A percentile compares a stretch with the other conserved stretches of the same genome.
Evolutionary conservation across 2,797 vertebrate species (phyloP).

Genomic region (Enteromius treurensis): DNA sequence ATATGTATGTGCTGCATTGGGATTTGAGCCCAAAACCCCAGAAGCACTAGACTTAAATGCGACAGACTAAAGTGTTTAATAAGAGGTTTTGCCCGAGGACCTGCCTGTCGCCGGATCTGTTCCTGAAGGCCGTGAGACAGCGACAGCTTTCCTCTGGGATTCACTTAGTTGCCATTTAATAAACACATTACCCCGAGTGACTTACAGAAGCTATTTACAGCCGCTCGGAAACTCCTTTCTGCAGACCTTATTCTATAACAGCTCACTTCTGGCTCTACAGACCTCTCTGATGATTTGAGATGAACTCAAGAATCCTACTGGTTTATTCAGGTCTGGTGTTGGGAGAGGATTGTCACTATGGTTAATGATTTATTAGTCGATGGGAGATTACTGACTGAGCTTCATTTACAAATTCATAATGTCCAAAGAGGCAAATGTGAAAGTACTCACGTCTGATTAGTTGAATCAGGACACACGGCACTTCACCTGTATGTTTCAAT

Average conservation of each 20-base stretch:
- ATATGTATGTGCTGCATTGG: background rate
- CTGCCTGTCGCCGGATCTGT: background rate
- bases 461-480: background rate
- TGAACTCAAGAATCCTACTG: no score
- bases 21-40: background rate
- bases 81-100: background rate
- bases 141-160: background rate
- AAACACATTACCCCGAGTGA: conserved; percentile 9
- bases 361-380: conserved; percentile 16
- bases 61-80: background rate
- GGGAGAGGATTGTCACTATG: background rate
- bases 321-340: background rate
- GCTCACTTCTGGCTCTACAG: background rate
- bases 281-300: no score
- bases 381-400: conserved; percentile 5
- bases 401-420: background rate
- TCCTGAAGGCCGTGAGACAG: background rate
- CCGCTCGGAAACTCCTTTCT: background rate
- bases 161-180: conserved; percentile 6
- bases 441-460: background rate
- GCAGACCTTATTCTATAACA: background rate
- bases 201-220: background rate
- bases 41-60: background rate
- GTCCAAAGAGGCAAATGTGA: background rate
- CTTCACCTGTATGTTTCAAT: background rate